These are phyloP conservation scores for Scaptodrosophila latifasciaeformis DNA, from an alignment of 2,888 invertebrate genomes.

Conservation along the genomic window DNA sequence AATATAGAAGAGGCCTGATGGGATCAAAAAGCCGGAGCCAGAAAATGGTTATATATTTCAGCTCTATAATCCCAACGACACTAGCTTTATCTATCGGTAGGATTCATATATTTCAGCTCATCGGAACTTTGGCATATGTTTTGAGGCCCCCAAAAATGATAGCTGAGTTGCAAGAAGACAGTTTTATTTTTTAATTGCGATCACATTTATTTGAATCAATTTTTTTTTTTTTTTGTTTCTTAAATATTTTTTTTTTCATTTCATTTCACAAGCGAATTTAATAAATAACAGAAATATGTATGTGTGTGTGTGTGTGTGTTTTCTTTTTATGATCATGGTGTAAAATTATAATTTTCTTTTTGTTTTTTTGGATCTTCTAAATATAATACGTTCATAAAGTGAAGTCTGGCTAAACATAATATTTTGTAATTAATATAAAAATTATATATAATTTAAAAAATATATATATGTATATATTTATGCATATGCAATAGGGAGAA, in stretches of 20 bases:
- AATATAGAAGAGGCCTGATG: too few relatives aligned
- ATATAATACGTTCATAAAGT: too few relatives aligned
- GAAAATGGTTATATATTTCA: too few relatives aligned
- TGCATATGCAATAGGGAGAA: conserved; percentile 4
- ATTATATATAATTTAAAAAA: conserved; percentile 55
- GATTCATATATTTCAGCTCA: too few relatives aligned
- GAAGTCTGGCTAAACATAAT: too few relatives aligned
- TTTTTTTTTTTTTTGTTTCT: conserved; percentile 59
- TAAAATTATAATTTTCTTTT: conserved; percentile 6
- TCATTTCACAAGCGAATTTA: conserved; percentile 62
- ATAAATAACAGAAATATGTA: conserved; percentile 65
- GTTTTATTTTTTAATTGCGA: conserved; percentile 51
- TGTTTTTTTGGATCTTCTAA: too few relatives aligned
- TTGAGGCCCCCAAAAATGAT: too few relatives aligned
- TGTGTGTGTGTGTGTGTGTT: conserved; percentile 42
- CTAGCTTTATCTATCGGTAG: too few relatives aligned
- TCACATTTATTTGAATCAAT: conserved; percentile 72
- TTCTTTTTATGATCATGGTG: conserved; percentile 30
- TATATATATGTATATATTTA: conserved; percentile 6
- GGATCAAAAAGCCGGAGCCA: too few relatives aligned
- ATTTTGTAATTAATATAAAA: conserved; percentile 31
- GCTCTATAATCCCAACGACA: too few relatives aligned
- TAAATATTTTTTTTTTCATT: conserved; percentile 35
- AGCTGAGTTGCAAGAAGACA: too few relatives aligned
- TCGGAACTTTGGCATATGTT: too few relatives aligned